A percentile compares a stretch with the other conserved stretches of the same genome.
These are phyloP conservation scores for Elymnias hypermnestra DNA, from an alignment of 1,140 invertebrate species.

Conservation along the genomic window DNA sequence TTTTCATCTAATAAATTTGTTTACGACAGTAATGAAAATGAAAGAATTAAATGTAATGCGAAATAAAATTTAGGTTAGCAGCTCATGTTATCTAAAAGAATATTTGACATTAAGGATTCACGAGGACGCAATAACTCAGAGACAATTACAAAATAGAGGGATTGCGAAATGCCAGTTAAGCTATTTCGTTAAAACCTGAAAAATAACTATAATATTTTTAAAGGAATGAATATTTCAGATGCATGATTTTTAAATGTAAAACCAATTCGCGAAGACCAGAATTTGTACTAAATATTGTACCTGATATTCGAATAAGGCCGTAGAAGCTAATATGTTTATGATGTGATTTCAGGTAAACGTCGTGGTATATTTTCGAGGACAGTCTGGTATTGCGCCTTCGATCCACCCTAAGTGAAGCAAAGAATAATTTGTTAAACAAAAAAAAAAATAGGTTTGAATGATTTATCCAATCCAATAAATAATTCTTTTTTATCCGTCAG, in stretches of 20 bases:
- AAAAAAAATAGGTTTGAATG: no score
- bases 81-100: no score
- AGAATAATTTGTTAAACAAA: conserved; percentile 6
- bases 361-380: conserved; percentile 32
- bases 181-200: no score
- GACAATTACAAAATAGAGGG: no score
- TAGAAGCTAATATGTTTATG: conserved; percentile 10
- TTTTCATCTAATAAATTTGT: conserved; percentile 40
- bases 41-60: background rate
- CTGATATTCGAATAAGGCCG: conserved; percentile 21
- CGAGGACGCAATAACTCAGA: conserved; percentile 57
- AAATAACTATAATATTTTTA: no score
- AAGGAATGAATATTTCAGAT: no score
- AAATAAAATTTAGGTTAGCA: no score
- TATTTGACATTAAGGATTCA: conserved; percentile 66
- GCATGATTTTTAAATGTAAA: background rate
- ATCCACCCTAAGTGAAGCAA: conserved; percentile 59
- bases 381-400: conserved; percentile 64
- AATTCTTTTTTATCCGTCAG: background rate
- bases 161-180: conserved; percentile 8
- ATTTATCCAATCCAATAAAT: no score
- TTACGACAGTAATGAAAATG: conserved; percentile 25
- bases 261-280: conserved; percentile 28
- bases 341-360: conserved; percentile 35
- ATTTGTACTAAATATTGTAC: conserved; percentile 31